A percentile compares a stretch with the other conserved stretches of the same genome.
These are phyloP conservation scores for Muscicapa adusta DNA, from an alignment of 2,113 vertebrate species.

Conservation along the genomic window DNA sequence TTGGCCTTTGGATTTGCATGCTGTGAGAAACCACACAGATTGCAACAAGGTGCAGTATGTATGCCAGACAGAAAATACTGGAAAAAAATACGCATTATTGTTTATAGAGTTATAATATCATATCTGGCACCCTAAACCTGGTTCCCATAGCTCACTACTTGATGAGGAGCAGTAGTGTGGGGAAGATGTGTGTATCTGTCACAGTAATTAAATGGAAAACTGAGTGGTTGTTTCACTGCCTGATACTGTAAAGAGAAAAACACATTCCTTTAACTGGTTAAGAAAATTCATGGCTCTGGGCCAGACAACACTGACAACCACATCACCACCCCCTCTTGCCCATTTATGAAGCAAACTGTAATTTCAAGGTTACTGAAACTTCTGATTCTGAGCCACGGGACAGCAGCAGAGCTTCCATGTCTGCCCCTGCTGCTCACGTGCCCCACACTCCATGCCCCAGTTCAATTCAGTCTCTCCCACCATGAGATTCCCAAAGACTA, in stretches of 20 bases:
- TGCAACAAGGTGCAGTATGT: not conserved
- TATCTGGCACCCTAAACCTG: not conserved
- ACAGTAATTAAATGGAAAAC: not conserved
- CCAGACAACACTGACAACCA: not conserved
- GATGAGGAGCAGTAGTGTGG: not conserved
- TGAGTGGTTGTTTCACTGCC: not conserved
- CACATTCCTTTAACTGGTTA: not conserved
- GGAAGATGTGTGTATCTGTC: not conserved
- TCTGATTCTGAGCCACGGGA: fast-evolving
- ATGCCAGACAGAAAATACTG: not conserved
- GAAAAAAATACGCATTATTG: not conserved
- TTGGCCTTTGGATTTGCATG: not conserved
- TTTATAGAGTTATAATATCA: not conserved
- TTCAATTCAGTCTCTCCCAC: not conserved
- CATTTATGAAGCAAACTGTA: fast-evolving
- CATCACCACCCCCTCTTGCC: not conserved
- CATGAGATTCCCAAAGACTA: not conserved
- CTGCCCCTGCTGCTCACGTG: not conserved
- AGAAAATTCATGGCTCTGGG: not conserved
- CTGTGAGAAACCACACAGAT: not conserved
- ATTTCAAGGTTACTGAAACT: not conserved
- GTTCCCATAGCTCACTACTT: not conserved
- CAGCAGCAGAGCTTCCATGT: fast-evolving
- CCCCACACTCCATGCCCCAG: fast-evolving
- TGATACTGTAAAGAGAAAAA: not conserved